Percentiles rank a stretch among this genome's conserved stretches.
Evolutionary conservation across 2,888 invertebrate genomes (phyloP).

Genomic region (Trilocha varians): DNA sequence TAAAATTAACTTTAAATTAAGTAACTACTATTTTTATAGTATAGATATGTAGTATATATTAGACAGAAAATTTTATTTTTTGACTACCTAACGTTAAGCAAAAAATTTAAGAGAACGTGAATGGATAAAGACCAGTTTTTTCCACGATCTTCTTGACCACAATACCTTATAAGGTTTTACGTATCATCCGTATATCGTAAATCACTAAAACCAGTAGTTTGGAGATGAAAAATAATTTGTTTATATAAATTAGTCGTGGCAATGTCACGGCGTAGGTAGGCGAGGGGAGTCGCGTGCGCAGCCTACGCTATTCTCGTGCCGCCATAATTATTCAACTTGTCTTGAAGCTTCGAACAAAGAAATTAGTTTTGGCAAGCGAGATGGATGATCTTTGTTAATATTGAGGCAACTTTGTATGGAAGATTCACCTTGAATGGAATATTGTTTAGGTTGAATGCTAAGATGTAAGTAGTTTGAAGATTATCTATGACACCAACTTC

Average conservation of each 20-base stretch:
- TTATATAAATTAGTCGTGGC: constrained; percentile 45
- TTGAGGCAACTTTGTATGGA: constrained; percentile 5
- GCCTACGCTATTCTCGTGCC: constrained; percentile 51
- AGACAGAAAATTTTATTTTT: too few relatives aligned
- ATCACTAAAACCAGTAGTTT: constrained; percentile 56
- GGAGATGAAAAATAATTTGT: constrained; percentile 59
- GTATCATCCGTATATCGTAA: constrained; percentile 24
- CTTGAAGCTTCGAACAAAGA: constrained; percentile 3
- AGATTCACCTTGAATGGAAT: background rate
- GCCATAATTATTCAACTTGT: constrained; percentile 23
- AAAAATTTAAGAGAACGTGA: too few relatives aligned
- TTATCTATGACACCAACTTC: too few relatives aligned
- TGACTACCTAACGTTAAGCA: too few relatives aligned
- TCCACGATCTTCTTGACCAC: too few relatives aligned
- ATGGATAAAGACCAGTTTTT: too few relatives aligned
- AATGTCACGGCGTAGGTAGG: constrained; percentile 41
- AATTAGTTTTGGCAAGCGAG: constrained; percentile 5
- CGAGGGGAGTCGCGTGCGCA: constrained; percentile 48
- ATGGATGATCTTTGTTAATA: constrained; percentile 11
- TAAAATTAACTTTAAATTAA: too few relatives aligned
- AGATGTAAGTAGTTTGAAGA: too few relatives aligned
- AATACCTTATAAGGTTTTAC: background rate
- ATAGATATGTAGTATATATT: too few relatives aligned
- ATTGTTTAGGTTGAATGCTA: background rate
- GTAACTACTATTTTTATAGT: too few relatives aligned